phyloP scores from a whole-genome alignment of 2,113 vertebrate species.

The Tympanuchus pallidicinctus region DNA sequence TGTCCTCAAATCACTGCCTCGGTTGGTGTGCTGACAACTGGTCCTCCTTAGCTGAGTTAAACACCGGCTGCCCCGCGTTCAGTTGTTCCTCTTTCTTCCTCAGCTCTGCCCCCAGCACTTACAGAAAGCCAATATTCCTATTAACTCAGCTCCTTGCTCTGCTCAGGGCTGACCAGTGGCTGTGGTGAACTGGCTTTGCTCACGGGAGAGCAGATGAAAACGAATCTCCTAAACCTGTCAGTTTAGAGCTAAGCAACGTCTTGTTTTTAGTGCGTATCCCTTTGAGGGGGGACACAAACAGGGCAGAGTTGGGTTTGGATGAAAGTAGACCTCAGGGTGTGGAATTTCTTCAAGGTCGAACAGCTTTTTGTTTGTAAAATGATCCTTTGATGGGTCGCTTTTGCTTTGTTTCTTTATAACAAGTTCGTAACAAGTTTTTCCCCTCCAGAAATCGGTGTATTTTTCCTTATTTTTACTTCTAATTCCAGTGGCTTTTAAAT shows the following conservation, averaged over 20 bases:
- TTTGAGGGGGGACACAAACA: not conserved
- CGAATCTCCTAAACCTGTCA: not conserved
- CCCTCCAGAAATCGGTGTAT: not conserved
- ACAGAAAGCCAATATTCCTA: no score
- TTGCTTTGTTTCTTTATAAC: not conserved
- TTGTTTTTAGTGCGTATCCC: not conserved
- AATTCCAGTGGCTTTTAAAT: not conserved
- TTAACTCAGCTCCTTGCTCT: no score
- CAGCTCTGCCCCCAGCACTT: not conserved
- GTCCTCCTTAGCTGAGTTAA: not conserved
- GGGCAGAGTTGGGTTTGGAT: not conserved
- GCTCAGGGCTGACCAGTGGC: not conserved
- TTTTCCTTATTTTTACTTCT: not conserved
- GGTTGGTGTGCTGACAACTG: not conserved
- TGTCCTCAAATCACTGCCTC: not conserved
- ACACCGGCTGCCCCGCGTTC: not conserved
- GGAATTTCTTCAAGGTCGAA: not conserved
- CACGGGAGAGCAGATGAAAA: not conserved
- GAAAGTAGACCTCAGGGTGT: not conserved
- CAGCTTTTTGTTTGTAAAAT: not conserved
- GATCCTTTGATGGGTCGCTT: fast-evolving
- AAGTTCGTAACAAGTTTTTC: not conserved
- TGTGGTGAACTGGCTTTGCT: not conserved
- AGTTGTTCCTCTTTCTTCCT: not conserved
- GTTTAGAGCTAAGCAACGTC: not conserved